Evolutionary conservation across 2,113 vertebrate species (phyloP).

Genomic region (Petromus typicus): DNA sequence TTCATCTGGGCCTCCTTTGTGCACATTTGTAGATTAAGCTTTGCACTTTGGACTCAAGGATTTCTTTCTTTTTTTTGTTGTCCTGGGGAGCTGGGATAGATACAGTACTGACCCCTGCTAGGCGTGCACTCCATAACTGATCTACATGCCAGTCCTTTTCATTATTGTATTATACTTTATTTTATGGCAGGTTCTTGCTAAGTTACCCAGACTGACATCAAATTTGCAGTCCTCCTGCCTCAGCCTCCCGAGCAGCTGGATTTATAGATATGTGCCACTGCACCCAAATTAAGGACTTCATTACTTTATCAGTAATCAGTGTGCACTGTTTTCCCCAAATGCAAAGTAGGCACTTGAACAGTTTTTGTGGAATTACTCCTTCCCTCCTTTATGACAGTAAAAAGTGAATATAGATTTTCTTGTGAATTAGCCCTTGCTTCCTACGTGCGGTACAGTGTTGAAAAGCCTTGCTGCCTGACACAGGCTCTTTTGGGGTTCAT

Average conservation of each 20-base stretch:
- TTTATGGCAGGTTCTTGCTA: background rate
- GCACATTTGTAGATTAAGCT: slow-evolving; percentile 18
- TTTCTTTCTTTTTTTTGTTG: background rate
- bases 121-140: background rate
- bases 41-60: background rate
- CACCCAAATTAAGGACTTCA: background rate
- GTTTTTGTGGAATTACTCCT: background rate
- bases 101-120: too few relatives aligned
- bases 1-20: background rate
- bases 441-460: background rate
- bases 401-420: slow-evolving; percentile 24
- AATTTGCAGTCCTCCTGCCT: background rate
- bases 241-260: background rate
- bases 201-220: background rate
- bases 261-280: background rate
- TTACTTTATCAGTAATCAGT: background rate
- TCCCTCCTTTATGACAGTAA: background rate
- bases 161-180: background rate
- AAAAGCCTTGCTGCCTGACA: background rate
- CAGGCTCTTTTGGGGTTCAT: background rate
- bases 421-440: background rate
- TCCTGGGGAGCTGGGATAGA: background rate
- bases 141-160: background rate
- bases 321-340: background rate
- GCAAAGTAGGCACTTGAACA: background rate